A percentile compares a stretch with the other conserved stretches of the same genome.
Evolutionary conservation across 2,797 vertebrate genomes (phyloP).

Genomic region (Scyliorhinus canicula): DNA sequence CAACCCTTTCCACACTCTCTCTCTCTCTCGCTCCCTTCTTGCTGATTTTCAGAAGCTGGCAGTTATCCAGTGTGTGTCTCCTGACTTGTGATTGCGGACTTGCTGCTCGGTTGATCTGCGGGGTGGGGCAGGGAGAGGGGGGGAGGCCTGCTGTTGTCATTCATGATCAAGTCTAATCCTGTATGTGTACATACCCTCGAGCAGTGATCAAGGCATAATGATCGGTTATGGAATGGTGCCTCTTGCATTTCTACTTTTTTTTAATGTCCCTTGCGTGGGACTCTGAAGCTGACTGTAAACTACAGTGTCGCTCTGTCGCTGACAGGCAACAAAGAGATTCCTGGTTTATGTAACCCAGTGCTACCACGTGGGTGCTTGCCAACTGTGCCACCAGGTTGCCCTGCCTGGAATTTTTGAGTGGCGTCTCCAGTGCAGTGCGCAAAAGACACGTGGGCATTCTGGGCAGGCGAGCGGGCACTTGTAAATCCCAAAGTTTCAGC

Average conservation of each 20-base stretch:
- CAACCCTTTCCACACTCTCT: no score
- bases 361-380: background rate
- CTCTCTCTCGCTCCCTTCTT: no score
- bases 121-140: no score
- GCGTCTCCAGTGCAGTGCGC: background rate
- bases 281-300: background rate
- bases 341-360: background rate
- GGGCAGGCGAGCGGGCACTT: background rate
- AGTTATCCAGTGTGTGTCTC: background rate
- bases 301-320: background rate
- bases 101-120: background rate
- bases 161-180: background rate
- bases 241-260: background rate
- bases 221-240: background rate
- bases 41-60: background rate
- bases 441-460: background rate
- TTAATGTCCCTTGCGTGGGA: background rate
- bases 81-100: background rate
- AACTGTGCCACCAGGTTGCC: background rate
- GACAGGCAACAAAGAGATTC: background rate
- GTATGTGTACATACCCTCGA: background rate
- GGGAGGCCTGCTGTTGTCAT: background rate
- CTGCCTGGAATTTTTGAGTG: background rate
- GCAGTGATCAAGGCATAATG: background rate
- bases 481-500: no score